Evolutionary conservation across 2,797 vertebrate species (phyloP).

Genomic region (Todus mexicanus): DNA sequence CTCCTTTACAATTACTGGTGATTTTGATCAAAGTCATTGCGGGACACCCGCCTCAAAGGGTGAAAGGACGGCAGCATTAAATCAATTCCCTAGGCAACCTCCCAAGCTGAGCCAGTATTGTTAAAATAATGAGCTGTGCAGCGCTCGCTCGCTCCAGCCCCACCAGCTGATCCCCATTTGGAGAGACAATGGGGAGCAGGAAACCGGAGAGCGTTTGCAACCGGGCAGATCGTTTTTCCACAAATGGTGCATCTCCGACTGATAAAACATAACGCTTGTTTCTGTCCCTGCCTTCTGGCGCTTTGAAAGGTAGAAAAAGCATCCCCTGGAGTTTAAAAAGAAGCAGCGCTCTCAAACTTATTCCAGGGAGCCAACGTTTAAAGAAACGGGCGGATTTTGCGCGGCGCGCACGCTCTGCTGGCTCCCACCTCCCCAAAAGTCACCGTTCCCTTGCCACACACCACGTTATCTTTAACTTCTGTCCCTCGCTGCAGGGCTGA

Average conservation of each 20-base stretch:
- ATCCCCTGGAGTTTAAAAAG: neutral
- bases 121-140: slow-evolving; percentile 69
- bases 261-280: neutral
- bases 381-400: neutral
- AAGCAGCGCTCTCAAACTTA: neutral
- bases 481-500: neutral
- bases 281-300: neutral
- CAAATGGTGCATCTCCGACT: neutral
- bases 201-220: neutral
- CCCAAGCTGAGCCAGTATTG: slow-evolving; percentile 60
- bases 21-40: slow-evolving; percentile 50
- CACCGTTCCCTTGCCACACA: neutral
- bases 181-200: slow-evolving; percentile 51
- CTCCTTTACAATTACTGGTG: neutral
- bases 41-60: slow-evolving; percentile 31
- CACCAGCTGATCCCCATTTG: slow-evolving; percentile 66
- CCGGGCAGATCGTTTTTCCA: neutral
- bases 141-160: slow-evolving; percentile 45
- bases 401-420: accelerated
- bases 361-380: neutral
- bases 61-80: slow-evolving; percentile 50
- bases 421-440: neutral
- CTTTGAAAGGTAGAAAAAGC: neutral
- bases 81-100: slow-evolving; percentile 66
- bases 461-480: neutral